Evolutionary conservation across 92 coral and sea anemone genomes (phyloP), one percentile per base, ranked within the genome.

Genomic region (Heteractis magnifica): DNA sequence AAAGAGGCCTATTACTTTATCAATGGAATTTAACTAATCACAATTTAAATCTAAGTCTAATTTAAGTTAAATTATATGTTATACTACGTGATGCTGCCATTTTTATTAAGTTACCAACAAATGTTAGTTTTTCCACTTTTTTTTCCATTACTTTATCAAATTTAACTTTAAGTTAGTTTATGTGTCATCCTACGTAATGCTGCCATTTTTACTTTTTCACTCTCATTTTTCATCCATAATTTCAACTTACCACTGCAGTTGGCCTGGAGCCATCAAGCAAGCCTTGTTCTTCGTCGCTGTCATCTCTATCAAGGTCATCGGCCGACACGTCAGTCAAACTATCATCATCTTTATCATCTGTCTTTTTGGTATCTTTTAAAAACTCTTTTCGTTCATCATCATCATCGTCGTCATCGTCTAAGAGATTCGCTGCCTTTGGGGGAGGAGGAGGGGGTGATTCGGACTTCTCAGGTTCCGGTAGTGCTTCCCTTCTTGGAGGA

Each of bases 281-380:
- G 19, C 19, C 11, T 26, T 23, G 15, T 5, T 82, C 85, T 49
- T 82, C 85, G 56, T 76, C 87, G 44, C 56, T 71, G 58, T 71
- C 75, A 52, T 77, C 80, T 52, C 65, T 85, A 41, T 85, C 88
- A 11, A 85, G 56, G 23, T 76, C 86, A 18, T 83, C 87, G 20
- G 87, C 77, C 48, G 88, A 85, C 20, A 85, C 88, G 68, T 85
- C 88, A 3, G 88, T 85, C 49, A 85, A 79, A 49, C 83, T 85
- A 10, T 85, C 88, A 34, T 82, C 86, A 51, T 82, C 86, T 72
- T 60, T 58, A 9, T 82, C 79, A 41, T 18, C 65, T 10, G 50
- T 6, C 21, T 49, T 50, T 41, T 72, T 82, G 10, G 86, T 18
- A 52, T 82, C 86, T 20, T 52, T 75, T 75, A 49, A 34, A 41